Evolutionary conservation across 2,888 invertebrate genomes (phyloP).

Genomic region (Mythimna pallens): DNA sequence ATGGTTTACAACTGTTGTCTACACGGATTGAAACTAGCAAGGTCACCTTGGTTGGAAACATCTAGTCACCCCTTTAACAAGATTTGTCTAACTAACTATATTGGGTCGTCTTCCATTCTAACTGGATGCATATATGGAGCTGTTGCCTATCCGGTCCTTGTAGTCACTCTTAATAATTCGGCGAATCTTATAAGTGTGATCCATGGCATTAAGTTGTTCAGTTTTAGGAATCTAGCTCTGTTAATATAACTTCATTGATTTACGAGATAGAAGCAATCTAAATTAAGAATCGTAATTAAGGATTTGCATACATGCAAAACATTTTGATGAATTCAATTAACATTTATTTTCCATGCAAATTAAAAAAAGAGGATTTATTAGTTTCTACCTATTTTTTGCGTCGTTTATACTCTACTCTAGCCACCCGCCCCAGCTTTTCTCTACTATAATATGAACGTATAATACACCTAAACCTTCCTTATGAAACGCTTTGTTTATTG

Average conservation of each 20-base stretch:
- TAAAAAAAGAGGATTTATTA: not conserved
- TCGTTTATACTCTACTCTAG: no score
- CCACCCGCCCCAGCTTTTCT: no score
- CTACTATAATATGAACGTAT: no score
- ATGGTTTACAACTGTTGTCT: no score
- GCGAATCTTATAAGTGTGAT: slow-evolving; percentile 1
- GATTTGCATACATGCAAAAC: slow-evolving; percentile 24
- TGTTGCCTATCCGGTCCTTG: not conserved
- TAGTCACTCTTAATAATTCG: not conserved
- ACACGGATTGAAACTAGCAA: no score
- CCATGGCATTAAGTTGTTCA: not conserved
- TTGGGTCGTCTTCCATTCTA: not conserved
- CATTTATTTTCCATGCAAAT: slow-evolving; percentile 9
- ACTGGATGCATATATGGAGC: not conserved
- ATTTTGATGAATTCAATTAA: slow-evolving; percentile 1
- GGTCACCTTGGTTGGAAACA: no score
- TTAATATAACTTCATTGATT: slow-evolving; percentile 13
- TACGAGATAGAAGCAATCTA: slow-evolving; percentile 5
- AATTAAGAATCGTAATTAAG: slow-evolving; percentile 2
- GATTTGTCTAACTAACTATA: no score
- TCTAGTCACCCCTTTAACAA: no score
- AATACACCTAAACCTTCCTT: no score
- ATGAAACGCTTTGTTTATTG: no score
- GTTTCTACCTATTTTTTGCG: no score
- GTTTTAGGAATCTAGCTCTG: not conserved